Evolutionary conservation across 2,888 invertebrate genomes (phyloP).

Genomic region (Dryococelus australis): DNA sequence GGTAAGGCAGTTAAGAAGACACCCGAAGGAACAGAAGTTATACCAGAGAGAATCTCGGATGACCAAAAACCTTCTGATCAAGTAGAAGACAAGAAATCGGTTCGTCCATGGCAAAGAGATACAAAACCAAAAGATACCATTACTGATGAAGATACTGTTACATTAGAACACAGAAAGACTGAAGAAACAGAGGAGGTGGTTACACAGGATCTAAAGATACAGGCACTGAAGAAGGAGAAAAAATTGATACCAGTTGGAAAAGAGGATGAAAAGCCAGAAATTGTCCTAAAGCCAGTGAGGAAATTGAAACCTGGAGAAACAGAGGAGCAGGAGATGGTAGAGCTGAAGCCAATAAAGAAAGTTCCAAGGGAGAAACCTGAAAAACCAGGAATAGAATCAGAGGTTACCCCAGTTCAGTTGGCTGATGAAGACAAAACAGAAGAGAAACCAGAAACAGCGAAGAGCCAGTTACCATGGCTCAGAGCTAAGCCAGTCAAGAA

Average conservation of each 20-base stretch:
- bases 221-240: conserved; percentile 39
- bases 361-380: conserved; percentile 36
- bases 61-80: conserved; percentile 25
- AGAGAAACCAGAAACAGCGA: conserved; percentile 43
- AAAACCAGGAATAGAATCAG: not conserved
- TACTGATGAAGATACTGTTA: conserved; percentile 46
- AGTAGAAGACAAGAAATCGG: conserved; percentile 41
- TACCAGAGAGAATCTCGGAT: not conserved
- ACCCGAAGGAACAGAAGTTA: not conserved
- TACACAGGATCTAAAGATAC: conserved; percentile 45
- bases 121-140: conserved; percentile 37
- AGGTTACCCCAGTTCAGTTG: conserved; percentile 4
- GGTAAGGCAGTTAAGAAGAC: conserved; percentile 11
- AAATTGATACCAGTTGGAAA: conserved; percentile 43
- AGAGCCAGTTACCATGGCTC: conserved; percentile 33
- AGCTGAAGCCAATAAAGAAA: conserved; percentile 34
- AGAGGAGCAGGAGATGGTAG: conserved; percentile 40
- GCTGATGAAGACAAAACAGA: conserved; percentile 38
- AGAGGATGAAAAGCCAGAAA: conserved; percentile 53
- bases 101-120: conserved; percentile 39
- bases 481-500: conserved; percentile 21
- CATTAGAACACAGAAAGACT: conserved; percentile 44
- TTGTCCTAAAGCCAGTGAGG: conserved; percentile 47
- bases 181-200: conserved; percentile 48
- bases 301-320: conserved; percentile 42